Percentiles rank a stretch among this genome's conserved stretches.
Conservation (phyloP, 2,797 vertebrate genomes). For the Fistularia tabacaria region DNA sequence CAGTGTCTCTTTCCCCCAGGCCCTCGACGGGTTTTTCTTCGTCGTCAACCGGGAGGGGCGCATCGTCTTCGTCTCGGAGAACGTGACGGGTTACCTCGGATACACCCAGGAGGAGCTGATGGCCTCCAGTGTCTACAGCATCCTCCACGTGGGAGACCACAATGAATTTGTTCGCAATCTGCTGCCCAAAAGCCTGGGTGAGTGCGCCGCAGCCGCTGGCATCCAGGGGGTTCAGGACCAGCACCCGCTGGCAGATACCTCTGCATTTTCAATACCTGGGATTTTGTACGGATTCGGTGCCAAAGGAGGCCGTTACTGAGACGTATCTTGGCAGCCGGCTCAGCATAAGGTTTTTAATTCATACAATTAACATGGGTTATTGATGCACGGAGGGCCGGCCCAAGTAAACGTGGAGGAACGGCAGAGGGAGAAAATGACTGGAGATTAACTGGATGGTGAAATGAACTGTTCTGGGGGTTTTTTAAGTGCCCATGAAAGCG, state of each 20-base stretch:
- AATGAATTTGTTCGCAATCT: conserved; percentile 93
- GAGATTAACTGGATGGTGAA: conserved; percentile 4
- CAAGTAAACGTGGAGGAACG: conserved; percentile 7
- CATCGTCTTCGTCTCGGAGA: conserved; percentile 92
- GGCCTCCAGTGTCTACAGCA: conserved; percentile 94
- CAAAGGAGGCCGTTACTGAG: conserved; percentile 2
- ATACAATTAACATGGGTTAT: conserved; percentile 23
- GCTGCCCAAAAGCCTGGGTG: conserved; percentile 92
- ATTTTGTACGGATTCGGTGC: conserved; percentile 22
- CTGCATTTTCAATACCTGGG: conserved; percentile 16
- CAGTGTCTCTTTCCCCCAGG: conserved; percentile 63
- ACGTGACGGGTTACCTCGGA: conserved; percentile 90
- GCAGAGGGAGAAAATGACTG: not conserved
- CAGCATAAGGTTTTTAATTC: conserved; percentile 3
- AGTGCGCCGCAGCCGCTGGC: conserved; percentile 32
- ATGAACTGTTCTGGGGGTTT: not conserved
- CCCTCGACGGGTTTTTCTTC: conserved; percentile 93
- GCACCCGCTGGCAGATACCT: conserved; percentile 5
- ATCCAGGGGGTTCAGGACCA: too few species aligned
- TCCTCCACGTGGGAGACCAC: conserved; percentile 94
- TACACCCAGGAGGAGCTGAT: conserved; percentile 94
- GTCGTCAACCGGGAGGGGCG: conserved; percentile 94
- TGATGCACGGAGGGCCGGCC: conserved; percentile 1
- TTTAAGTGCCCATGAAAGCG: too few species aligned
- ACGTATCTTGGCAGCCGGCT: conserved; percentile 16